phyloP scores from a whole-genome alignment of 1,140 invertebrate genomes.

The Tribolium castaneum region DNA sequence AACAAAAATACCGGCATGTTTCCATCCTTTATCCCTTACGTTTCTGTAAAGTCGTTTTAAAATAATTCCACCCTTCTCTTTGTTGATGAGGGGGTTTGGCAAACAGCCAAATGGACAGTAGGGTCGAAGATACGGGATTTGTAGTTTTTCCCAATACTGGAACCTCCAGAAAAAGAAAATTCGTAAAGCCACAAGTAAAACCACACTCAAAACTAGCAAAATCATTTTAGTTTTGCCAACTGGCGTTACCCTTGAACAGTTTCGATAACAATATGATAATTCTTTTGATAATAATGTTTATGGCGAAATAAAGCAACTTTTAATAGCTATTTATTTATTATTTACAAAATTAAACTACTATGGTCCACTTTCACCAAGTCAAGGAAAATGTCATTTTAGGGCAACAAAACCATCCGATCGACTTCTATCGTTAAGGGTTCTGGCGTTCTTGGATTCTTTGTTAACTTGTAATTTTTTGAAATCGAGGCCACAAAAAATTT shows the following conservation, averaged over 20 bases:
- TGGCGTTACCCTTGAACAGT: too few species aligned
- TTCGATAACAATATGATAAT: too few species aligned
- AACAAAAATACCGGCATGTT: neutral
- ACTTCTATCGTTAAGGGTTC: neutral
- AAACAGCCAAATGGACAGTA: neutral
- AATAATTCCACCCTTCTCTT: neutral
- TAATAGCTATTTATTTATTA: too few species aligned
- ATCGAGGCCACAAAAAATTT: neutral
- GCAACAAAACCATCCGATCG: too few species aligned
- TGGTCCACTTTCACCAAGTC: too few species aligned
- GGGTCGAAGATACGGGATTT: neutral
- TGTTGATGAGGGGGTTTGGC: neutral
- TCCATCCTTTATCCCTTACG: neutral
- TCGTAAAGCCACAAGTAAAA: neutral
- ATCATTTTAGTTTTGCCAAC: too few species aligned
- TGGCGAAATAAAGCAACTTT: too few species aligned
- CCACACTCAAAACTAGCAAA: too few species aligned
- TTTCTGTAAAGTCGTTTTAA: neutral
- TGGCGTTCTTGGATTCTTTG: neutral
- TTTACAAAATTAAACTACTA: too few species aligned
- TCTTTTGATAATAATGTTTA: too few species aligned
- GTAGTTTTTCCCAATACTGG: neutral
- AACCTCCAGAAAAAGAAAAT: neutral
- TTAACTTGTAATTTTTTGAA: neutral
- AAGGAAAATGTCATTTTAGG: too few species aligned